Evolutionary conservation across 2,888 invertebrate genomes (phyloP).

Genomic region (Pasiphila rectangulata): DNA sequence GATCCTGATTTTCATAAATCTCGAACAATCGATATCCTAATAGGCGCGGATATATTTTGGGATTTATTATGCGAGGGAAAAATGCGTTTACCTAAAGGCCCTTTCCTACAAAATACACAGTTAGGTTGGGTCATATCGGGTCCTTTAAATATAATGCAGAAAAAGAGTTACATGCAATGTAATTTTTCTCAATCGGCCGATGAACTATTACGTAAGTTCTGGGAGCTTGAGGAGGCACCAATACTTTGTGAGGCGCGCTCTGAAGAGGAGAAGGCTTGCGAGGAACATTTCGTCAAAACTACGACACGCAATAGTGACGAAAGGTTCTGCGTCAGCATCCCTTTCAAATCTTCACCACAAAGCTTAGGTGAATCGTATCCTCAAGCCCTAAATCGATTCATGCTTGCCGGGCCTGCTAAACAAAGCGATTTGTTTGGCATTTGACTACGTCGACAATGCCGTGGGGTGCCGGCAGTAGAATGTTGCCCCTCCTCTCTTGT

Average conservation of each 20-base stretch:
- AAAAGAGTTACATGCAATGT: too few relatives aligned
- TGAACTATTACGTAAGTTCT: constrained; percentile 24
- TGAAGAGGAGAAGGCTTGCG: constrained; percentile 1
- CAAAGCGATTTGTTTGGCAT: constrained; percentile 39
- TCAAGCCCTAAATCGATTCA: constrained; percentile 1
- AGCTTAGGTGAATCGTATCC: neutral
- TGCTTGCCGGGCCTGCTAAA: constrained; percentile 31
- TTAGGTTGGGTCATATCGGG: too few relatives aligned
- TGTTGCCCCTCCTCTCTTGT: too few relatives aligned
- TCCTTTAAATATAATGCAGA: too few relatives aligned
- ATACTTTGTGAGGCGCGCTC: neutral
- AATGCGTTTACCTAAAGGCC: too few relatives aligned
- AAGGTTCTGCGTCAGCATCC: constrained; percentile 18
- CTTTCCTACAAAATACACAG: too few relatives aligned
- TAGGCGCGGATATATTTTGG: too few relatives aligned
- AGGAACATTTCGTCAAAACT: constrained; percentile 4
- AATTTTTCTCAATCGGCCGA: too few relatives aligned
- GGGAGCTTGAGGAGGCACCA: constrained; percentile 27
- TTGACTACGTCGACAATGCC: constrained; percentile 33
- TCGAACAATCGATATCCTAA: too few relatives aligned
- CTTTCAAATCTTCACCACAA: constrained; percentile 19
- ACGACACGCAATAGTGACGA: constrained; percentile 14
- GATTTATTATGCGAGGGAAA: too few relatives aligned
- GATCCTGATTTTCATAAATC: too few relatives aligned
- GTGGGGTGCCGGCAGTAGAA: too few relatives aligned